These are phyloP conservation scores for Dryobotodes eremita DNA, from an alignment of 2,888 invertebrate species.

Conservation along the genomic window DNA sequence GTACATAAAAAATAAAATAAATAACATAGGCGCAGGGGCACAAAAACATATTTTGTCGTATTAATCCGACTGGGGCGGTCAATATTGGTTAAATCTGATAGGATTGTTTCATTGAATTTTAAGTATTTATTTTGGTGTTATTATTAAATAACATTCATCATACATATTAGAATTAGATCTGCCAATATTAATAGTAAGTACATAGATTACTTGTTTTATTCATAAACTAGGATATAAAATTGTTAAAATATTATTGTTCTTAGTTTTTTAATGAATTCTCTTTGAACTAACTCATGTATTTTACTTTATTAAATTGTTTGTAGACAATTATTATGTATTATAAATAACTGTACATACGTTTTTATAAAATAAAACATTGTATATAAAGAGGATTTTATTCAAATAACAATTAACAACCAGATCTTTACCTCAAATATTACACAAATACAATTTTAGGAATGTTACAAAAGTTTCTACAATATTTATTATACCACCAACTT, in stretches of 20 bases:
- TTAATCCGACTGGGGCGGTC: too few relatives aligned
- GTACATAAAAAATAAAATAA: too few relatives aligned
- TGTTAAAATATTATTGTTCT: constrained; percentile 16
- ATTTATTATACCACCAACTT: constrained; percentile 16
- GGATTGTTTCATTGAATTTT: background rate
- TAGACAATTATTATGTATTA: constrained; percentile 45
- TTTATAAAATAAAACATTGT: constrained; percentile 60
- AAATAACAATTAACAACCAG: constrained; percentile 58
- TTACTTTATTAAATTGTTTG: constrained; percentile 49
- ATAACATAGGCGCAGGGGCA: too few relatives aligned
- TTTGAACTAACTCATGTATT: constrained; percentile 32
- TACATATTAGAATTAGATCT: constrained; percentile 47
- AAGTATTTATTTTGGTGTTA: background rate
- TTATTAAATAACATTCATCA: background rate
- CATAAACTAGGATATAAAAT: constrained; percentile 29
- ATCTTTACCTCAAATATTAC: constrained; percentile 33
- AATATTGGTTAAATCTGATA: constrained; percentile 3
- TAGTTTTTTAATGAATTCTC: constrained; percentile 27
- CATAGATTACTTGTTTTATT: constrained; percentile 32
- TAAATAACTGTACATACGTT: constrained; percentile 60
- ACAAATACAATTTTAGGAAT: constrained; percentile 62
- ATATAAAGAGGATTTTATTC: constrained; percentile 61
- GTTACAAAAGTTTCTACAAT: constrained; percentile 46
- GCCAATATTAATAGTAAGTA: constrained; percentile 40
- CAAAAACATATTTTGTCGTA: too few relatives aligned